A percentile compares a stretch with the other conserved stretches of the same genome.
These are phyloP conservation scores for Belgica antarctica DNA, from an alignment of 2,888 invertebrate genomes.

Conservation along the genomic window DNA sequence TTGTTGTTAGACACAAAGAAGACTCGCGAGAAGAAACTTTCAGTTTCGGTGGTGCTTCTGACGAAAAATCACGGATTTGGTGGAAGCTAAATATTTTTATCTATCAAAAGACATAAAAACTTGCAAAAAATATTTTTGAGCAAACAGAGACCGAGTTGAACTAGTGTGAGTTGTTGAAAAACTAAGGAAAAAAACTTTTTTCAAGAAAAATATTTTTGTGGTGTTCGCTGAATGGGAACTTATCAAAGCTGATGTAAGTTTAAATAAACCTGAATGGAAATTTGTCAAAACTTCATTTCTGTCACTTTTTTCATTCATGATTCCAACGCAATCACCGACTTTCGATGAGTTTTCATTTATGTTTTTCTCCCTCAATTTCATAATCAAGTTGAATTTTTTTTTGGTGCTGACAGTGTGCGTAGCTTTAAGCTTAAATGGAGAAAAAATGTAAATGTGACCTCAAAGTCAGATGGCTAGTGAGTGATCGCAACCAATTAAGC, in stretches of 20 bases:
- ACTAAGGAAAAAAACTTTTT: background rate
- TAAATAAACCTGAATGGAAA: slow-evolving; percentile 13
- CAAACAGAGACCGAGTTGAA: background rate
- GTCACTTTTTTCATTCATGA: slow-evolving; percentile 19
- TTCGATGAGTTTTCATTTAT: slow-evolving; percentile 38
- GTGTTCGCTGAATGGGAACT: slow-evolving; percentile 33
- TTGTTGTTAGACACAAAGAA: slow-evolving; percentile 26
- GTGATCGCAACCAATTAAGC: slow-evolving; percentile 23
- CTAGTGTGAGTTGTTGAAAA: background rate
- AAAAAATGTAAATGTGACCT: slow-evolving; percentile 43
- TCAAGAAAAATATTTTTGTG: background rate
- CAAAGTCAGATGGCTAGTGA: slow-evolving; percentile 42
- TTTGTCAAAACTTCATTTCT: background rate
- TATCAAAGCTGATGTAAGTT: slow-evolving; percentile 37
- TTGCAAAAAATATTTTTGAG: slow-evolving; percentile 25
- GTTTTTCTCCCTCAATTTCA: background rate
- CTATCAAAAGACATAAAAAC: background rate
- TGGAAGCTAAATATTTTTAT: background rate
- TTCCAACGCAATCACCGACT: background rate
- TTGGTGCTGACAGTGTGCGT: background rate
- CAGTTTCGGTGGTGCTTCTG: slow-evolving; percentile 2
- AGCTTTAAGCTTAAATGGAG: slow-evolving; percentile 2
- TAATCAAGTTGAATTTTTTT: slow-evolving; percentile 12
- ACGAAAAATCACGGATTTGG: background rate
- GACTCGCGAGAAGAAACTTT: slow-evolving; percentile 17